Evolutionary conservation across 2,113 vertebrate genomes (phyloP), one percentile per base, ranked within the genome.

Genomic region (Cololabis saira): DNA sequence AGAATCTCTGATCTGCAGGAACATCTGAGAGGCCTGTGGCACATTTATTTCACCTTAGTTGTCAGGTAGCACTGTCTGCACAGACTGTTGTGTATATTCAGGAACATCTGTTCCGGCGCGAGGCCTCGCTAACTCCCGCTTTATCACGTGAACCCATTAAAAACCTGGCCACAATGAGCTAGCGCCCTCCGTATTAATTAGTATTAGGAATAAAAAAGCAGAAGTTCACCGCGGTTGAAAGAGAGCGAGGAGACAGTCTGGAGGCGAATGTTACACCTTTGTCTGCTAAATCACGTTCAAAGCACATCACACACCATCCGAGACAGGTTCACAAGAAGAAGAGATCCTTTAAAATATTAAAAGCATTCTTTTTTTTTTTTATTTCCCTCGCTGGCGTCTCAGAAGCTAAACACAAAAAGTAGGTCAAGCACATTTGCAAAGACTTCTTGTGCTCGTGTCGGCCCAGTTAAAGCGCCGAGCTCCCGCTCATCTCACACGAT

Each of bases 361-460:
- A 71, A 15, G 70, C 52, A 22, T 65, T 17, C 9, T 1, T 37
- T 37, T 37, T 37, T 4, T 37, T 37, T 37, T 37, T 37, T 37
- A 9, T 37, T 37, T 37, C 24, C 24, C 33, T 37, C 5, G 33
- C 33, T 37, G 33, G 33, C 10, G 33, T 37, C 73, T 45, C 57
- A 48, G 60, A 67, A 70, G 70, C 57, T 12, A 61, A 62, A 77
- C 67, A 54, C 66, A 52, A 71, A 81, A 86, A 82, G 70, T 78
- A 80, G 79, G 78, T 75, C 82, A 80, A 43, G 50, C 40, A 74
- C 37, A 74, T 71, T 73, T 67, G 67, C 66, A 68, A 58, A 63
- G 48, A 47, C 30, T 12, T 51, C 76, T 50, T 30, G 15, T 44
- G 62, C 44, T 60, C 19, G 5, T 10, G 37, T 40, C 61, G 41